phyloP scores from a whole-genome alignment of 2,797 vertebrate species.

The Moxostoma hubbsi region DNA sequence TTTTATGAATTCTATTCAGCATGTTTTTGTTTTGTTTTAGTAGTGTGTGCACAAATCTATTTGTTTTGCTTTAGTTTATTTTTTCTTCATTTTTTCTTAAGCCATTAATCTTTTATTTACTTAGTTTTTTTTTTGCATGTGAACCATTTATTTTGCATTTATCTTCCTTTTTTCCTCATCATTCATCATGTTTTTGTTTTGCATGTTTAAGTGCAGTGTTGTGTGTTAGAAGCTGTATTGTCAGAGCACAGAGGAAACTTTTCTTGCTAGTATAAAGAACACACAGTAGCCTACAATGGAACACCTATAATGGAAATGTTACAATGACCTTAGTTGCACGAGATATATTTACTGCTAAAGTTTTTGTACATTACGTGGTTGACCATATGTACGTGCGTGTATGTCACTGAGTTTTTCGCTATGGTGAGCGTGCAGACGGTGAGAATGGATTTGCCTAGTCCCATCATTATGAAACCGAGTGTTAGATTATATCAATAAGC shows the following conservation, averaged over 20 bases:
- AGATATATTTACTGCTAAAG: slow-evolving; percentile 1
- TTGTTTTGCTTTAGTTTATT: no score
- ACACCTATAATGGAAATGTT: slow-evolving; percentile 1
- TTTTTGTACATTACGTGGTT: slow-evolving; percentile 9
- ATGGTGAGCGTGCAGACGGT: slow-evolving; percentile 58
- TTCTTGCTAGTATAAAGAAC: background rate
- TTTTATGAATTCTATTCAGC: no score
- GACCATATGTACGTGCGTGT: background rate
- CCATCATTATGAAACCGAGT: slow-evolving; percentile 67
- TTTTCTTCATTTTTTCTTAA: no score
- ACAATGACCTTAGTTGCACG: background rate
- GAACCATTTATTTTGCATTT: no score
- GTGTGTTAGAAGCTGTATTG: background rate
- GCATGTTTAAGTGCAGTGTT: background rate
- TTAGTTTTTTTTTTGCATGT: no score
- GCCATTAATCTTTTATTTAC: no score
- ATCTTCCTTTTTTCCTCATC: no score
- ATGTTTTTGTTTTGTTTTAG: no score
- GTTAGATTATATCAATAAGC: slow-evolving; percentile 67
- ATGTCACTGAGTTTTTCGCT: background rate
- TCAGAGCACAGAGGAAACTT: background rate
- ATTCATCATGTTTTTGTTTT: background rate
- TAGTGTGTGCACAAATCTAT: no score
- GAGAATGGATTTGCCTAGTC: slow-evolving; percentile 31
- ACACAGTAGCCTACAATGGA: background rate